Evolutionary conservation across 2,113 vertebrate genomes (phyloP), one percentile per base, ranked within the genome.

Genomic region (Irena cyanogastra): DNA sequence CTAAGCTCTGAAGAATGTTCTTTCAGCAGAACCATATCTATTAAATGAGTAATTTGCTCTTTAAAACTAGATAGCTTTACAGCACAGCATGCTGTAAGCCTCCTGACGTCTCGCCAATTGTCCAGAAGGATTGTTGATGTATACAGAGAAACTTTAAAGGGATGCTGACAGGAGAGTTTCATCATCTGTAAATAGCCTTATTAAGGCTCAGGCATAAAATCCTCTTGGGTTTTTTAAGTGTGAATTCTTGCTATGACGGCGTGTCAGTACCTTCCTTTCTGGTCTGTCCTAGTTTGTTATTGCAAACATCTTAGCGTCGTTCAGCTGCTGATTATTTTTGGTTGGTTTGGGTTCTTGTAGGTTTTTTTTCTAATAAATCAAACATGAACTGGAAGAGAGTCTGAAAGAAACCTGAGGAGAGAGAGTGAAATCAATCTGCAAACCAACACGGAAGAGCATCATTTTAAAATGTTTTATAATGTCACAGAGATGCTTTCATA

Each of bases 41-140:
- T 95, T 95, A 96, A 94, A 94, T 92, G 75, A 94, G 91, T 95
- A 54, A 93, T 96, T 96, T 96, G 85, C 89, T 94, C 71, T 96
- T 93, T 93, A 94, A 94, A 94, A 78, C 78, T 69, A 76, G 79
- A 95, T 81, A 41, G 85, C 68, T 91, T 85, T 89, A 52, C 16
- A 70, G 91, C 91, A 87, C 91, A 96, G 93, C 84, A 45, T 84
- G 90, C 83, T 78, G n/a, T 82, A 96, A 90, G 56, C 83, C 53
- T 96, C 83, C 92, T 64, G 87, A 94, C 0, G 11, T 93, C 92
- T 92, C 2, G 0, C 76, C 95, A 93, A 90, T 91, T 94, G 92
- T 96, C 94, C 92, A 2, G 63, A 68, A 94, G 63, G 78, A 80
- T 30, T 94, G 90, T 89, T 97, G 94, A 72, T 97, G 60, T 95